These are phyloP conservation scores for Monochamus saltuarius DNA, from an alignment of 1,140 invertebrate species.

Conservation along the genomic window DNA sequence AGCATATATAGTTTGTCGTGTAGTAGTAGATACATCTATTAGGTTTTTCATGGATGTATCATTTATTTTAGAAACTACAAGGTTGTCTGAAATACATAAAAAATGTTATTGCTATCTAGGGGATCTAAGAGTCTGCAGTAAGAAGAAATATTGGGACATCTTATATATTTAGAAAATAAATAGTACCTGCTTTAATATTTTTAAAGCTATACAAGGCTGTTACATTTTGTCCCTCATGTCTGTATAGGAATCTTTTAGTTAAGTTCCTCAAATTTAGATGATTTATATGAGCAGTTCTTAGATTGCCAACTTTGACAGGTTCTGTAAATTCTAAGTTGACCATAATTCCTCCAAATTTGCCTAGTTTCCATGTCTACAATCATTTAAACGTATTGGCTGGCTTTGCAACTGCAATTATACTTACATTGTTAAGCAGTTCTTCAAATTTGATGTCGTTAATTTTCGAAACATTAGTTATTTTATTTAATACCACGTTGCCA, in stretches of 20 bases:
- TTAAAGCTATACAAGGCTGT: slow-evolving; percentile 35
- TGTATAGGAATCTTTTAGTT: slow-evolving; percentile 34
- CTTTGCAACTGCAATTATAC: background rate
- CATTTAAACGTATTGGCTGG: background rate
- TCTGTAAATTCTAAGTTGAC: slow-evolving; percentile 27
- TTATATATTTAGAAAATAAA: background rate
- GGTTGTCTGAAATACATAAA: slow-evolving; percentile 39
- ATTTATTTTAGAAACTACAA: slow-evolving; percentile 41
- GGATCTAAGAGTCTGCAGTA: background rate
- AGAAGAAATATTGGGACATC: background rate
- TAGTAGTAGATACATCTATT: slow-evolving; percentile 30
- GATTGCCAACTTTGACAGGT: slow-evolving; percentile 30
- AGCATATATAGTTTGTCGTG: slow-evolving; percentile 29
- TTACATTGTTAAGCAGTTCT: slow-evolving; percentile 32
- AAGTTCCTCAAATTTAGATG: slow-evolving; percentile 33
- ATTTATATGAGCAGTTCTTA: slow-evolving; percentile 33
- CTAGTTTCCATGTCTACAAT: slow-evolving; percentile 10
- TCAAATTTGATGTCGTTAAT: slow-evolving; percentile 37
- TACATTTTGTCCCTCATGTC: slow-evolving; percentile 35
- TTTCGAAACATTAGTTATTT: slow-evolving; percentile 30
- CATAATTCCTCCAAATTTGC: slow-evolving; percentile 9
- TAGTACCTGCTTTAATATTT: slow-evolving; percentile 28
- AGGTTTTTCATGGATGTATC: slow-evolving; percentile 32
- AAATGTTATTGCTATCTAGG: slow-evolving; percentile 16
- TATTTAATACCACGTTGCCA: slow-evolving; percentile 35